These are phyloP conservation scores for Gymnoscopelus microlampas DNA, from an alignment of 2,797 vertebrate genomes.

Conservation along the genomic window DNA sequence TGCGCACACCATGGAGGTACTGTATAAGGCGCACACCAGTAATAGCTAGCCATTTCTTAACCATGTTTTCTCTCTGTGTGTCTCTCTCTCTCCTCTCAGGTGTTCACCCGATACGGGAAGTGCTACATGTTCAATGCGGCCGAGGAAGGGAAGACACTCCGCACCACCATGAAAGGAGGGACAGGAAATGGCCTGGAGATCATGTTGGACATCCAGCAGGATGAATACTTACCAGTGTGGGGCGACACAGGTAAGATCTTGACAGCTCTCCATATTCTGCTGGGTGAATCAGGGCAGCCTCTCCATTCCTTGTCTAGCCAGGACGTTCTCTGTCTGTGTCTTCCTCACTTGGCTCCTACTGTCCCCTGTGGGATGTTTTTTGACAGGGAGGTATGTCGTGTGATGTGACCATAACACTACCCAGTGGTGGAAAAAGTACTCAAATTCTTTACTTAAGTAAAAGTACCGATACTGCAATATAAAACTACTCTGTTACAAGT, in stretches of 20 bases:
- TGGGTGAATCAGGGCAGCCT: no score
- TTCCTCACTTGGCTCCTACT: no score
- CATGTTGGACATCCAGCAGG: conserved; percentile 99
- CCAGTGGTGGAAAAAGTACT: no score
- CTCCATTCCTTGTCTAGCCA: no score
- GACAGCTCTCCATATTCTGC: not conserved
- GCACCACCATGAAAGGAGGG: conserved; percentile 96
- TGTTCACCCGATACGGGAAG: conserved; percentile 98
- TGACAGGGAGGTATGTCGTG: no score
- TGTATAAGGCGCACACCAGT: conserved; percentile 5
- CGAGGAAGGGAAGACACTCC: conserved; percentile 92
- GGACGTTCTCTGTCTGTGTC: no score
- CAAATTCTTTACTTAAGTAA: no score
- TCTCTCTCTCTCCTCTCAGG: conserved; percentile 68
- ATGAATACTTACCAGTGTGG: conserved; percentile 98
- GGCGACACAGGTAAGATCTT: conserved; percentile 89
- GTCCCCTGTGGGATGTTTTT: no score
- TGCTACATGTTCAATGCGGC: conserved; percentile 99
- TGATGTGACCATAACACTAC: no score
- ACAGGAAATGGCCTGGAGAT: conserved; percentile 97
- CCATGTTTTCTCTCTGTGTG: not conserved
- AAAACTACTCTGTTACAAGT: no score
- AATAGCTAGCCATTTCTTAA: conserved; percentile 14
- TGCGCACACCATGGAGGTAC: no score
- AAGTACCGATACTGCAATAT: no score